Evolutionary conservation across 1,140 invertebrate genomes (phyloP).

Genomic region (Trinorchestia longiramus): DNA sequence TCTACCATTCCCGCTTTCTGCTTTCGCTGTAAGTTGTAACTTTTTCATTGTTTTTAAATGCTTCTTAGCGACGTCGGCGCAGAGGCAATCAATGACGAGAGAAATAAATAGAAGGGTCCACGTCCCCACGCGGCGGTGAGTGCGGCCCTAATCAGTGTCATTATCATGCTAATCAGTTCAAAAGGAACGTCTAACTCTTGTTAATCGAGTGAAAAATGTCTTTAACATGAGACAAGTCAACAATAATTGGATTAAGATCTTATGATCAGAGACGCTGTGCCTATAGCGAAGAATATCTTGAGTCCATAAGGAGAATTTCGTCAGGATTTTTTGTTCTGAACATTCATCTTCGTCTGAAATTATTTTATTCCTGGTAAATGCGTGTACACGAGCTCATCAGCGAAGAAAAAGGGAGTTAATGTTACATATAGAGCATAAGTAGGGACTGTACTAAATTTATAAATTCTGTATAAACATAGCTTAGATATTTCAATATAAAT

Average conservation of each 20-base stretch:
- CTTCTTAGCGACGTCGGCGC: not conserved
- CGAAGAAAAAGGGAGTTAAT: not conserved
- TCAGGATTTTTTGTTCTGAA: not conserved
- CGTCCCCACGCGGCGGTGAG: not conserved
- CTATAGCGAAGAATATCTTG: not conserved
- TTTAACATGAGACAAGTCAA: constrained; percentile 14
- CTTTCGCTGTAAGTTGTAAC: not conserved
- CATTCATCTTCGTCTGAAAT: not conserved
- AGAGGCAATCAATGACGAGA: not conserved
- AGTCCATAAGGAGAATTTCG: not conserved
- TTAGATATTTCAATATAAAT: not conserved
- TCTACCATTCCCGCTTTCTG: not conserved
- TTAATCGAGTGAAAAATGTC: constrained; percentile 47
- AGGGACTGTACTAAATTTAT: not conserved
- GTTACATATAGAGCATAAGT: not conserved
- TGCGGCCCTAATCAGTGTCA: constrained; percentile 14
- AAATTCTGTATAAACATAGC: not conserved
- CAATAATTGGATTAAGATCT: constrained; percentile 19
- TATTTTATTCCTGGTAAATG: not conserved
- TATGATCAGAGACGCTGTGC: not conserved
- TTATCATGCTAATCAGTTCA: constrained; percentile 32
- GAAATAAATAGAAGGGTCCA: not conserved
- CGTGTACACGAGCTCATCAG: not conserved
- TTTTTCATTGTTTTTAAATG: not conserved
- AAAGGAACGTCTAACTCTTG: constrained; percentile 36